These are phyloP conservation scores for Hydroisotoma schaefferi DNA, from an alignment of 2,888 invertebrate genomes.

Conservation along the genomic window DNA sequence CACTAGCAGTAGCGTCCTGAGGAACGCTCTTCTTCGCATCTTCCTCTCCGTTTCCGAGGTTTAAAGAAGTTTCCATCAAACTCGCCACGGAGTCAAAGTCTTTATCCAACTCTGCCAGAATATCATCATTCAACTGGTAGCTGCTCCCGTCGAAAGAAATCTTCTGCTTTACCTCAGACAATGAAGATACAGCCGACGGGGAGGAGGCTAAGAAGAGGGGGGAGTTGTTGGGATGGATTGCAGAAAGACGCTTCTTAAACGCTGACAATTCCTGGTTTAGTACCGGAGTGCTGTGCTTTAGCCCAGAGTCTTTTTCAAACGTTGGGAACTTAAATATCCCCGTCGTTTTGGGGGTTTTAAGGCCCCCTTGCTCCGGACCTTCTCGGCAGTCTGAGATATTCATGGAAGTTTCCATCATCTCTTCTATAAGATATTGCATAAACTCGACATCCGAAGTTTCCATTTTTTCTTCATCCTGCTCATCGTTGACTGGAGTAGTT, in stretches of 20 bases:
- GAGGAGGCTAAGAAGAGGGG: no score
- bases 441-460: not conserved
- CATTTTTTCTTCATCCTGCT: not conserved
- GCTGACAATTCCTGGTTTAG: not conserved
- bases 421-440: not conserved
- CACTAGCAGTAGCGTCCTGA: not conserved
- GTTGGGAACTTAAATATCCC: no score
- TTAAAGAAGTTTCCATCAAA: conserved; percentile 20
- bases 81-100: conserved; percentile 22
- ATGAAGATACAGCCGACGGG: not conserved
- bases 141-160: not conserved
- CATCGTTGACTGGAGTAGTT: not conserved
- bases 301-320: not conserved
- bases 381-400: not conserved
- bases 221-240: not conserved
- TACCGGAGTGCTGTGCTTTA: not conserved
- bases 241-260: not conserved
- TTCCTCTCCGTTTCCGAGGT: not conserved
- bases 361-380: not conserved
- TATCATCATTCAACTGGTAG: not conserved
- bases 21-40: not conserved
- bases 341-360: not conserved
- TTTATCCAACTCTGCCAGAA: conserved; percentile 24
- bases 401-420: not conserved
- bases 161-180: not conserved